These are phyloP conservation scores for Rhodeus uyekii DNA, from an alignment of 2,797 vertebrate genomes.

Conservation along the genomic window DNA sequence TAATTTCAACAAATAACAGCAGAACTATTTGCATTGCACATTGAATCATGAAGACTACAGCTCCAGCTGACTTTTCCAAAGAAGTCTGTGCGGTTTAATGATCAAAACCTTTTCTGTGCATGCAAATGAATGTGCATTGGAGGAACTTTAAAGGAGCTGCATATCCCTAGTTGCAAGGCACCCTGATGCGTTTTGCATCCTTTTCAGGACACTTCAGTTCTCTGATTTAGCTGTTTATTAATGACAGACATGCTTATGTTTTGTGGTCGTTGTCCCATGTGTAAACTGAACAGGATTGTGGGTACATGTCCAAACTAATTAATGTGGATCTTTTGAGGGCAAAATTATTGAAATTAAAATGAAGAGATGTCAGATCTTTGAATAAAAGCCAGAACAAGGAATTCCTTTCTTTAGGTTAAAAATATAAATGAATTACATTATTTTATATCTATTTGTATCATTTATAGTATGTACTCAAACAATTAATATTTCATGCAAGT, in stretches of 20 bases:
- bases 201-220: conserved; percentile 30
- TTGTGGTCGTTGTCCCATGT: background rate
- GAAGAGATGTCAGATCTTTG: background rate
- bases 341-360: conserved; percentile 18
- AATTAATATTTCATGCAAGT: background rate
- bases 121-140: conserved; percentile 47
- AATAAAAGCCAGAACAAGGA: background rate
- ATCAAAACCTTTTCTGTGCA: conserved; percentile 32
- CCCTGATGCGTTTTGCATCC: conserved; percentile 24
- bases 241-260: conserved; percentile 19
- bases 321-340: conserved; percentile 8
- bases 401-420: background rate
- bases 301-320: conserved; percentile 26
- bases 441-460: background rate
- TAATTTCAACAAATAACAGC: no score
- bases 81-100: conserved; percentile 19
- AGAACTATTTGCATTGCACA: conserved; percentile 30
- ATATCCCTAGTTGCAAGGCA: conserved; percentile 14
- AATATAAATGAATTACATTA: background rate
- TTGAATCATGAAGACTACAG: conserved; percentile 11
- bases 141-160: conserved; percentile 25
- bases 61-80: conserved; percentile 19
- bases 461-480: background rate
- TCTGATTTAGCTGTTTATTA: conserved; percentile 24
- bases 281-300: conserved; percentile 26